Base-by-base conservation (phyloP, 2,797 vertebrate genomes). In the Perodicticus potto region DNA sequence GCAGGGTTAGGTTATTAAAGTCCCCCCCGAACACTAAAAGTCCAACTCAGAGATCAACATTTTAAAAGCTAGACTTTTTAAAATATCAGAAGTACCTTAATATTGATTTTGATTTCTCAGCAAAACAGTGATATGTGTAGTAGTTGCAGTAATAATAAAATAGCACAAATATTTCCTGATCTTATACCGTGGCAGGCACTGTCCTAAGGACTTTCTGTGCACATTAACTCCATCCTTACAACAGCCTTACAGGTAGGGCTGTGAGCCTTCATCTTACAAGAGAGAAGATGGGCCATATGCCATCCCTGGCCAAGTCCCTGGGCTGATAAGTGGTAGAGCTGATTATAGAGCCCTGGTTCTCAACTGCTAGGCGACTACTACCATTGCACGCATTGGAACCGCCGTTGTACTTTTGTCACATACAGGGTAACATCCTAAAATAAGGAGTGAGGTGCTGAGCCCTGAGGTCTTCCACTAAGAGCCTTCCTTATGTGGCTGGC, bases 1-100 rank as follows among this genome's bases (percentile, higher is more conserved):
- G 45, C 27, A 83, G 22, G 59, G 63, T 43, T 7, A 20, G 3
- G 14, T n/a, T 65, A 87, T 59, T 90, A 78, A 95, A 80, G 23
- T 63, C 23, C 59, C 70, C 70, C 73, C 81, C 19, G 45, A 69
- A 83, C 45, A 55, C 55, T 93, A 87, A 95, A 70, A 86, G 65
- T 92, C 29, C 61, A 92, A 82, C 43, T 89, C 34, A 57, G 11
- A 25, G 70, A 74, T 57, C 65, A 78, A 69, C n/a, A 65, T 63
- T 89, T 82, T 45, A 63, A 83, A 82, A 72, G 27, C 29, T 25
- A 45, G 69, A 77, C 34, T 77, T 91, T 23, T 91, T 23, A 80
- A 96, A 86, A 25, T 96, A 86, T 20, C 23, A 29, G 63, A 20
- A 63, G 25, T 22, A 59, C 7, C 72, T 89, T 73, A 72, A 86